Evolutionary conservation across 2,113 vertebrate genomes (phyloP).

Genomic region (Atractosteus spatula): DNA sequence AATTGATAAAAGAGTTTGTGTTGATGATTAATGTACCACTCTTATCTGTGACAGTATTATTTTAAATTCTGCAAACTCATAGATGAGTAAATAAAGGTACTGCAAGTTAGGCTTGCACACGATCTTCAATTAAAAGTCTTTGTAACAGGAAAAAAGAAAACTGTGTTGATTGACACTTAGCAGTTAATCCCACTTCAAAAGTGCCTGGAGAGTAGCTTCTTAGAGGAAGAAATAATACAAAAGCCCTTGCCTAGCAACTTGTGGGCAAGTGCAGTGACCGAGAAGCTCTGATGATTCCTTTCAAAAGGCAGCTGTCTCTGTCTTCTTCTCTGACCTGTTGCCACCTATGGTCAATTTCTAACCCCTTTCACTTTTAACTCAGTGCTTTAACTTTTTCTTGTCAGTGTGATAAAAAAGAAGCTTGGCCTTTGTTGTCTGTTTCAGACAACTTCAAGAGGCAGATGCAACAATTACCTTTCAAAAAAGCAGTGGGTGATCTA

Average conservation of each 20-base stretch:
- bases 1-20: too few relatives aligned
- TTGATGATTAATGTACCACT: too few relatives aligned
- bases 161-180: conserved; percentile 63
- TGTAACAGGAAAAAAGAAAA: conserved; percentile 32
- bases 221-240: conserved; percentile 47
- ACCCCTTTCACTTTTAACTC: conserved; percentile 41
- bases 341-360: conserved; percentile 34
- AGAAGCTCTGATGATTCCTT: conserved; percentile 38
- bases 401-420: conserved; percentile 25
- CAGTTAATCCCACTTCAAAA: conserved; percentile 61
- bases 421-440: conserved; percentile 29
- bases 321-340: conserved; percentile 49
- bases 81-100: conserved; percentile 47
- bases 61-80: conserved; percentile 40
- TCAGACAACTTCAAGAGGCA: conserved; percentile 17
- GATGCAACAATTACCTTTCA: conserved; percentile 45
- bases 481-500: conserved; percentile 39
- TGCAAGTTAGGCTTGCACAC: conserved; percentile 39
- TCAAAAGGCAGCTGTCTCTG: conserved; percentile 55
- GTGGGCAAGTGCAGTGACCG: conserved; percentile 34
- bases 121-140: conserved; percentile 50
- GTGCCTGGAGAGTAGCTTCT: conserved; percentile 42
- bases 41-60: background rate
- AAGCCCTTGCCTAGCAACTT: conserved; percentile 56
- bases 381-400: conserved; percentile 33